These are phyloP conservation scores for Etheostoma spectabile DNA, from an alignment of 2,113 vertebrate genomes.

Conservation along the genomic window DNA sequence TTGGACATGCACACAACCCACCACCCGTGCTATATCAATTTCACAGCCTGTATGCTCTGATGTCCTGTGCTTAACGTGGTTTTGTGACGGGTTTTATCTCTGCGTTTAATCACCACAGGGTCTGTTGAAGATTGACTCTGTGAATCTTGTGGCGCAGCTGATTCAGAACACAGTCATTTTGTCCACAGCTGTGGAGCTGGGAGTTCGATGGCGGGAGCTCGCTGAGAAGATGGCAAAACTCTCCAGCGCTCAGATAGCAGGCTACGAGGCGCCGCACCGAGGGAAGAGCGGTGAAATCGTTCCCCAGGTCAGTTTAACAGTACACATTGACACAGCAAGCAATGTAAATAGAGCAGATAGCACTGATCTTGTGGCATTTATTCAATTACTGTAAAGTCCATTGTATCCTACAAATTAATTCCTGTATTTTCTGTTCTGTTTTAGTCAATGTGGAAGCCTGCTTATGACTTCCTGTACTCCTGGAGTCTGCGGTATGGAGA, in stretches of 20 bases:
- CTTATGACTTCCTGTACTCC: slow-evolving; percentile 95
- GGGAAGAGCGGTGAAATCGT: slow-evolving; percentile 86
- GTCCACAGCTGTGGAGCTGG: slow-evolving; percentile 95
- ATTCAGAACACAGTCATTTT: slow-evolving; percentile 92
- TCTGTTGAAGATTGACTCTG: slow-evolving; percentile 93
- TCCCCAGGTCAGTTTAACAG: slow-evolving; percentile 82
- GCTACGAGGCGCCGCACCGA: slow-evolving; percentile 91
- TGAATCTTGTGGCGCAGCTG: slow-evolving; percentile 88
- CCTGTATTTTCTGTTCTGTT: slow-evolving; percentile 36
- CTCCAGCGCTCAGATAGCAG: slow-evolving; percentile 90
- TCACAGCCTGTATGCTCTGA: not conserved
- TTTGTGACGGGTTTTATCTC: not conserved
- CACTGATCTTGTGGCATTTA: not conserved
- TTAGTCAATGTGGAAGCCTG: slow-evolving; percentile 98
- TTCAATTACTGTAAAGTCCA: not conserved
- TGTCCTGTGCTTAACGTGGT: not conserved
- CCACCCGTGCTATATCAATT: too few species aligned
- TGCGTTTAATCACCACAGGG: slow-evolving; percentile 80
- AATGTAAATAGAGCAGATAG: not conserved
- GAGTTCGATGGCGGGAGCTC: slow-evolving; percentile 91
- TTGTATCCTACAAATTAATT: not conserved
- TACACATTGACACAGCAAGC: not conserved
- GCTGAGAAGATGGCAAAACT: slow-evolving; percentile 90
- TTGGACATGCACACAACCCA: not conserved
- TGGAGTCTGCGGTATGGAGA: slow-evolving; percentile 93